Base-by-base conservation (phyloP, 2,797 vertebrate genomes). In the Pangasius sanitwongsei region DNA sequence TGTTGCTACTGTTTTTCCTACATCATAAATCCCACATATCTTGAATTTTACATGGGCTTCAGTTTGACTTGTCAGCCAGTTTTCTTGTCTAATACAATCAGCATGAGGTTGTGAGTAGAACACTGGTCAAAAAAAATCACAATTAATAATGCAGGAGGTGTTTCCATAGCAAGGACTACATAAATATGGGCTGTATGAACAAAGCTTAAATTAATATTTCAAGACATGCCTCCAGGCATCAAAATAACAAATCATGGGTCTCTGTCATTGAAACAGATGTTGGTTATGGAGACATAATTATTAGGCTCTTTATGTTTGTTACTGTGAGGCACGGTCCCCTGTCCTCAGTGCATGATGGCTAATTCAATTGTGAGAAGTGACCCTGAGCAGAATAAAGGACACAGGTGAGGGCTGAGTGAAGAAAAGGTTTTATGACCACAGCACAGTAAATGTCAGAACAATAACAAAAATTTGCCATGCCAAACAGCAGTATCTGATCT, bases 121-220 rank as follows among this genome's bases (percentile, higher is more conserved):
- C 94, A 95, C 92, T 90, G 61, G 82, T 92, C 91, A 94, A 95
- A 92, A 94, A 63, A 25, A 34, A 95, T 95, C 93, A 94, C 87
- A 91, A 93, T 95, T 95, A 94, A 96, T 96, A 93, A 96, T 96
- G 96, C 94, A 95, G 95, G 8, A 91, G 91, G 87, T 93, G 91
- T 92, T 94, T 95, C 94, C 92, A 93, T 92, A 90, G 92, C 57
- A 87, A 90, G 89, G 61, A 87, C 87, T 89, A 89, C 90, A 93
- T 91, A 92, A 94, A 94, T 93, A 94, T 92, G 90, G 92, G 92
- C 89, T 92, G 89, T 72, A 34, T 74, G 92, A 93, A 94, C 92
- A 94, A 92, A 92, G 90, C 90, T 86, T 89, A 88, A 94, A 95
- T 95, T 94, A 93, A 69, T 89, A 94, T 94, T 93, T 92, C 92